Conservation (phyloP, 2,797 vertebrate genomes). For the Urocyon cinereoargenteus region DNA sequence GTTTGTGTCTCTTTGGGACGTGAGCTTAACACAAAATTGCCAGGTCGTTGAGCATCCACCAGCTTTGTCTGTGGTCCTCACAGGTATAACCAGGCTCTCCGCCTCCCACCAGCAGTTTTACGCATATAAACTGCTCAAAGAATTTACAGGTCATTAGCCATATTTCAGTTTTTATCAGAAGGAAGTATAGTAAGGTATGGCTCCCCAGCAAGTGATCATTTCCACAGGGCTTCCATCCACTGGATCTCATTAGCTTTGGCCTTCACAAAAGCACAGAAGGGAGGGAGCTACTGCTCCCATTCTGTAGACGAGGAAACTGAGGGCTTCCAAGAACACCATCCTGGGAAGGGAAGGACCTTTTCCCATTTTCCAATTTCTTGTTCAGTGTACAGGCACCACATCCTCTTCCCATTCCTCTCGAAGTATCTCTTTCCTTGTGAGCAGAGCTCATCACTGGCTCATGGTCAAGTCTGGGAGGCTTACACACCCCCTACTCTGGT, state of each 20-base stretch:
- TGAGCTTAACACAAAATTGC: neutral
- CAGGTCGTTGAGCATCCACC: rapidly evolving
- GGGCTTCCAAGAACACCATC: neutral
- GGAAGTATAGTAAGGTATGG: neutral
- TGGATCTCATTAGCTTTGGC: neutral
- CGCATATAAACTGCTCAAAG: neutral
- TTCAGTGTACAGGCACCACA: rapidly evolving
- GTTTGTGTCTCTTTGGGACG: neutral
- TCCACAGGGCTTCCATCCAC: neutral
- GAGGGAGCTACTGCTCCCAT: too few relatives aligned
- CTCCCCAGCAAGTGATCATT: neutral
- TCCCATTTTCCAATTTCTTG: neutral
- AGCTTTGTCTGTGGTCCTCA: neutral
- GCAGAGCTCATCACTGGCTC: neutral
- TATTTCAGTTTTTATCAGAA: neutral
- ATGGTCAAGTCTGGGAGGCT: neutral
- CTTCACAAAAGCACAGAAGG: neutral
- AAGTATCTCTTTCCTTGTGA: neutral
- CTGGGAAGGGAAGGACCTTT: neutral
- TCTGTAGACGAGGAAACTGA: neutral
- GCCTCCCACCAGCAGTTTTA: neutral
- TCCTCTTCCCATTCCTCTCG: too few relatives aligned
- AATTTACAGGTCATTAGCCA: neutral
- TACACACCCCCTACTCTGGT: too few relatives aligned
- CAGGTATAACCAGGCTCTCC: rapidly evolving